phyloP scores from a whole-genome alignment of 2,113 vertebrate genomes.

The Semnornis frantzii region DNA sequence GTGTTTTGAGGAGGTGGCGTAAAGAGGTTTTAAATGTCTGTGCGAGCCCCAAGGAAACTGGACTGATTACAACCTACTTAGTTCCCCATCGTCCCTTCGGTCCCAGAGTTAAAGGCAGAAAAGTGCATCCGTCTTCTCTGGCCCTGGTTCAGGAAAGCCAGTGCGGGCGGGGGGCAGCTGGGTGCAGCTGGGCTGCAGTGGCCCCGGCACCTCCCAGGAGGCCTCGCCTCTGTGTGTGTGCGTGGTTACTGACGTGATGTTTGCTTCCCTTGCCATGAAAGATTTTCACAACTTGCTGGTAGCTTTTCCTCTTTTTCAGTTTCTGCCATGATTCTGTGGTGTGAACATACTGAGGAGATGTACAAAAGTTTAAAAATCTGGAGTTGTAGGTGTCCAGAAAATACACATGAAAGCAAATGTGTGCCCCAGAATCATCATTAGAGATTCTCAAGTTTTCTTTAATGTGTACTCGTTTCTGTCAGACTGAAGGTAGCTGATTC shows the following conservation, averaged over 20 bases:
- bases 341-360: rapidly evolving
- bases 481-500: not conserved
- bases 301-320: not conserved
- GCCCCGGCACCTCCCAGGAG: rapidly evolving
- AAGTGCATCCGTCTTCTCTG: rapidly evolving
- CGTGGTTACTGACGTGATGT: rapidly evolving
- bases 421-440: not conserved
- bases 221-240: not conserved
- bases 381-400: not conserved
- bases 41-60: not conserved
- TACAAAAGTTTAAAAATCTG: not conserved
- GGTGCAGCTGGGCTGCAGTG: not conserved
- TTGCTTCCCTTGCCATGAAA: not conserved
- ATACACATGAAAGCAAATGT: not conserved
- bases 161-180: rapidly evolving
- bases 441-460: not conserved
- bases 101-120: not conserved
- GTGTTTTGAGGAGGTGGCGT: not conserved
- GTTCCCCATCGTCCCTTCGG: rapidly evolving
- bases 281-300: not conserved
- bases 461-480: not conserved
- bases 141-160: not conserved
- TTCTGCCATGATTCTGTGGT: not conserved
- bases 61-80: not conserved
- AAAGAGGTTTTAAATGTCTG: rapidly evolving